Base-by-base conservation (phyloP, 2,113 vertebrate genomes). In the Chionomys nivalis region DNA sequence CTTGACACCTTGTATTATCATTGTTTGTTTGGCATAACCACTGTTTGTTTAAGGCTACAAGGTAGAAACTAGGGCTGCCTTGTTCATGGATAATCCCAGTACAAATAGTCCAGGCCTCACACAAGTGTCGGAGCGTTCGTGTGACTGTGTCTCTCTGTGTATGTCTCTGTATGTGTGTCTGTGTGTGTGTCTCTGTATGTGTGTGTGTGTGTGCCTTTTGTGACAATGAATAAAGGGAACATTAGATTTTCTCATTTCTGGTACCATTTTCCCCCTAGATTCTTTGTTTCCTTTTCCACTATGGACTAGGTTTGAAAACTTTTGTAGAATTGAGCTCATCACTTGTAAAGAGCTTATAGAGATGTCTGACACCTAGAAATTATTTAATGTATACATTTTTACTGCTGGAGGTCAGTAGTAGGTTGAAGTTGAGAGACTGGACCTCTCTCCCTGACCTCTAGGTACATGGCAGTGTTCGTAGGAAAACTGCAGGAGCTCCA, bases 21-120 rank as follows among this genome's bases (percentile, higher is more conserved):
- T 88, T 79, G 23, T 85, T 93, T 87, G 14, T 75, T 92, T 93
- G 79, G 90, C 95, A 8, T 76, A 89, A 61, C 23, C 12, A 77
- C 21, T 61, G 7, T 94, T 89, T 94, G 16, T 33, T 9, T 82
- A 14, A 16, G 68, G 89, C 7, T 76, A 31, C 14, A 42, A 61
- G 17, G n/a, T 93, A 82, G 72, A 91, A 91, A 36, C 61, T 31
- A 47, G 66, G 77, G 1, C 75, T 95, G 28, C 83, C 81, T 94
- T 61, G 33, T 72, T 95, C 31, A 81, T 33, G 68, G 90, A 23
- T 90, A 89, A 70, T 81, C 31, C 47, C 19, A 68, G 33, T 77
- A 44, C 77, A 82, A 44, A 10, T 61, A 85, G 33, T 9, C 73
- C 79, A 42, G 72, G 9, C 5, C 23, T 49, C 31, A 10, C 66